These are phyloP conservation scores for Chinchilla lanigera DNA, from an alignment of 2,113 vertebrate genomes.

Conservation along the genomic window DNA sequence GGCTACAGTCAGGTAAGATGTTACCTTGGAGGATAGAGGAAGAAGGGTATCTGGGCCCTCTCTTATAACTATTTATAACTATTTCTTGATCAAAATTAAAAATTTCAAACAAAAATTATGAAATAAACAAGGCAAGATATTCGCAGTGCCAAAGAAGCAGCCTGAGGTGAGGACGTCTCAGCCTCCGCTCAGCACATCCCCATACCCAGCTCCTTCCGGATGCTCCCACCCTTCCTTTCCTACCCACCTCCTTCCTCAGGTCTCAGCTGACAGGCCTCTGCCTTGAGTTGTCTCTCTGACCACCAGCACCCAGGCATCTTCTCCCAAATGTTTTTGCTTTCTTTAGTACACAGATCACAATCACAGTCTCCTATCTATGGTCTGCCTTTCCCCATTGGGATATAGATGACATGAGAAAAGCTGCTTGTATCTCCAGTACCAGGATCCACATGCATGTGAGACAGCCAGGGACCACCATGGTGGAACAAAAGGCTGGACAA, in stretches of 20 bases:
- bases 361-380: neutral
- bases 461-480: neutral
- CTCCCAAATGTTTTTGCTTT: neutral
- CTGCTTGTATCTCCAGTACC: fast-evolving
- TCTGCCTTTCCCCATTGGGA: neutral
- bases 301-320: neutral
- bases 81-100: neutral
- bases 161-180: fast-evolving
- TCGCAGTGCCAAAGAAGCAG: neutral
- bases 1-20: neutral
- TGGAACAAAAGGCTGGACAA: neutral
- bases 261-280: neutral
- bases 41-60: neutral
- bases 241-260: fast-evolving
- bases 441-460: neutral
- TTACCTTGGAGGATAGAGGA: neutral
- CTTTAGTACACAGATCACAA: neutral
- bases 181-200: fast-evolving
- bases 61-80: neutral
- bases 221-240: neutral
- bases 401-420: neutral
- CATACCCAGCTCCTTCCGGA: neutral
- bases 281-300: neutral
- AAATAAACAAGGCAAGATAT: neutral
- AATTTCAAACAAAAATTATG: neutral